Percentiles rank a stretch among this genome's conserved stretches.
phyloP scores from a whole-genome alignment of 2,797 vertebrate species.

The Amblyopsis hoosieri region DNA sequence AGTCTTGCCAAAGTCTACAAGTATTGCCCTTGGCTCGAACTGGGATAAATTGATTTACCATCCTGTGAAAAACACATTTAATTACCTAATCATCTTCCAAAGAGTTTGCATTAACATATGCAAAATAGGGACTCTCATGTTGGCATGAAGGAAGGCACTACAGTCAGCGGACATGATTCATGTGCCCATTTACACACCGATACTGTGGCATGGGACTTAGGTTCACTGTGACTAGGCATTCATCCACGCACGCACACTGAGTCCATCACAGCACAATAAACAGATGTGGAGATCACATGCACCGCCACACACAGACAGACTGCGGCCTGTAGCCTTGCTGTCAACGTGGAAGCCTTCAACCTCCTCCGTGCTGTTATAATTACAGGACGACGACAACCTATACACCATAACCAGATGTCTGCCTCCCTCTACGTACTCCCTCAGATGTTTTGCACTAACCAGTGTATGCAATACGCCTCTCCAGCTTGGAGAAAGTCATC shows the following conservation, averaged over 20 bases:
- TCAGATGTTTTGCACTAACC: constrained; percentile 4
- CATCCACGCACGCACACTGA: not conserved
- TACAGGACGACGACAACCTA: constrained; percentile 13
- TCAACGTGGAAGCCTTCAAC: constrained; percentile 5
- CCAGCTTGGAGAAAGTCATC: not conserved
- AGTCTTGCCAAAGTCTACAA: too few relatives aligned
- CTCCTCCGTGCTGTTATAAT: constrained; percentile 37
- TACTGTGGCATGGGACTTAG: too few relatives aligned
- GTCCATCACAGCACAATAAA: constrained; percentile 18
- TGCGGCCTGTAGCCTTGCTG: constrained; percentile 5
- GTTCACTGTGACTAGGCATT: too few relatives aligned
- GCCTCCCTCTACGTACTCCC: not conserved
- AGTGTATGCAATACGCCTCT: constrained; percentile 5
- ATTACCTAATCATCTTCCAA: too few relatives aligned
- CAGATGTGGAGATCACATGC: constrained; percentile 8
- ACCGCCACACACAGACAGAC: not conserved
- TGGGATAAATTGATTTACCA: too few relatives aligned
- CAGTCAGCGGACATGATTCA: too few relatives aligned
- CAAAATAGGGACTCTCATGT: too few relatives aligned
- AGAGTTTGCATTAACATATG: too few relatives aligned
- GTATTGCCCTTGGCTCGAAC: too few relatives aligned
- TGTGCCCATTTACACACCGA: too few relatives aligned
- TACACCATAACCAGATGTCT: constrained; percentile 20
- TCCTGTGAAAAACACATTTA: too few relatives aligned
- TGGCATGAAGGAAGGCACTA: too few relatives aligned